Evolutionary conservation across 2,113 vertebrate species (phyloP).

Genomic region (Gnathonemus echidnorhynchus): DNA sequence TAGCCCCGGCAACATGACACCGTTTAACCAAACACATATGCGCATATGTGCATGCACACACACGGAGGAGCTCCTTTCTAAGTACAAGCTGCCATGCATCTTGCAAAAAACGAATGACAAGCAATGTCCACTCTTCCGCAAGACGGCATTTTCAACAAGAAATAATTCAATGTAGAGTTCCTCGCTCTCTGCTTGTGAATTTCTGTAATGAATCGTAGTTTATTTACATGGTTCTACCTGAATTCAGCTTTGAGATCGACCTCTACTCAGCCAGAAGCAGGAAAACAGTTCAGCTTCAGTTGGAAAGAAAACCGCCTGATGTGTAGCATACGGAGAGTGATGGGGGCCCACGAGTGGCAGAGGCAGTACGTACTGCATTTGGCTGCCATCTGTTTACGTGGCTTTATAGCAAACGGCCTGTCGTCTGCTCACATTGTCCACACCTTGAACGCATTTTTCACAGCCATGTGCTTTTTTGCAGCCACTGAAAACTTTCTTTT

Average conservation of each 20-base stretch:
- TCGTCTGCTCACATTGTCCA: constrained; percentile 38
- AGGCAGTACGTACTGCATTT: constrained; percentile 59
- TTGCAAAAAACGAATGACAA: not conserved
- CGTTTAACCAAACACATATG: constrained; percentile 30
- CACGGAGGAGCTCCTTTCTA: not conserved
- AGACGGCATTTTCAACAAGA: not conserved
- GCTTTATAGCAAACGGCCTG: constrained; percentile 51
- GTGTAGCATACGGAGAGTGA: constrained; percentile 41
- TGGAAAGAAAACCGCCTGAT: not conserved
- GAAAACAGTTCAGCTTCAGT: not conserved
- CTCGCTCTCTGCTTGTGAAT: not conserved
- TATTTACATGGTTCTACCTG: not conserved
- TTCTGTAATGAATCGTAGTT: not conserved
- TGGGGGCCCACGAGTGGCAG: constrained; percentile 50
- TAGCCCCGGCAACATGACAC: constrained; percentile 55
- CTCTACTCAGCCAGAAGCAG: not conserved
- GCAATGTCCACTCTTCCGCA: not conserved
- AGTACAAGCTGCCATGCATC: not conserved
- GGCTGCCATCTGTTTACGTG: constrained; percentile 56
- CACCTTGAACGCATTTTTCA: constrained; percentile 44
- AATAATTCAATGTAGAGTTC: not conserved
- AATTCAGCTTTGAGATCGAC: not conserved
- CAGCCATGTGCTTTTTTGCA: not conserved
- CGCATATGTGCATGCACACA: constrained; percentile 20
- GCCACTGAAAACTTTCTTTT: not conserved